Percentiles rank a stretch among this genome's conserved stretches.
phyloP scores from a whole-genome alignment of 2,797 vertebrate species.

The Phrynocephalus vlangalii region DNA sequence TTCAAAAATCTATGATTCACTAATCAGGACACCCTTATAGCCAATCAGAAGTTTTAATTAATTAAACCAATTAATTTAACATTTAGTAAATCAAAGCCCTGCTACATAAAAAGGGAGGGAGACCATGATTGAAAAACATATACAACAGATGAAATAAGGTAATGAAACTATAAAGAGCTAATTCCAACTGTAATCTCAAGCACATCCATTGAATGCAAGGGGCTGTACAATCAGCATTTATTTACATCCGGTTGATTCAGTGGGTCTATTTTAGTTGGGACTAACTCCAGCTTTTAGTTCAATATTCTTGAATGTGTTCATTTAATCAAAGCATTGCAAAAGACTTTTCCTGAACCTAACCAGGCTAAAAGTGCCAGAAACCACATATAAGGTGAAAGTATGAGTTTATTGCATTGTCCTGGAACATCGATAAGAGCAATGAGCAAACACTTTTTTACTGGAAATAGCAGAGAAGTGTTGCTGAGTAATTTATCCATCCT shows the following conservation, averaged over 20 bases:
- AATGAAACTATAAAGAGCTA: too few species aligned
- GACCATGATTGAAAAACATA: too few species aligned
- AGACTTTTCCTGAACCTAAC: conserved; percentile 8
- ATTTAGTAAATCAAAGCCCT: background rate
- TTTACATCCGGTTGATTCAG: too few species aligned
- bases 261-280: too few species aligned
- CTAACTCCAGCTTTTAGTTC: background rate
- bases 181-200: too few species aligned
- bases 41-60: background rate
- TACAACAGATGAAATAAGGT: too few species aligned
- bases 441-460: background rate
- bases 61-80: background rate
- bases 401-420: conserved; percentile 15
- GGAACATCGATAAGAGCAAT: conserved; percentile 16
- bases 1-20: background rate
- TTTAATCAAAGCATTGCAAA: background rate
- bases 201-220: too few species aligned
- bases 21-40: background rate
- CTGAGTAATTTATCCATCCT: background rate
- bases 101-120: too few species aligned
- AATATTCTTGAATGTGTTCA: background rate
- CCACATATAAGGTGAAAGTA: background rate
- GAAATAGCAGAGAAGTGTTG: conserved; percentile 21
- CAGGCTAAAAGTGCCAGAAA: background rate
- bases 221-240: too few species aligned